Evolutionary conservation across 2,888 invertebrate species (phyloP).

Genomic region (Caenorhabditis plicata): DNA sequence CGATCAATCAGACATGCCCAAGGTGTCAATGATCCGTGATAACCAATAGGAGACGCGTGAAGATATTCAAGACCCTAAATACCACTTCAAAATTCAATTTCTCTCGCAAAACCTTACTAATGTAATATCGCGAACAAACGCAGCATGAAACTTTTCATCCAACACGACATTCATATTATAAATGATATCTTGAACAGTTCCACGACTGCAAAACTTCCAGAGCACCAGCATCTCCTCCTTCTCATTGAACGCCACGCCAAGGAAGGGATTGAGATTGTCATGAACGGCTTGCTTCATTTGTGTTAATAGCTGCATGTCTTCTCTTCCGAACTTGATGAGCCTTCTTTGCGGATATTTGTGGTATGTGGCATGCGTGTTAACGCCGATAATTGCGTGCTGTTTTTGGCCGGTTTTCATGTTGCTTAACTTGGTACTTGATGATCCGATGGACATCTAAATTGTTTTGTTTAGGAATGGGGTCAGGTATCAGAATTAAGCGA

Average conservation of each 20-base stretch:
- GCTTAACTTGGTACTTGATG: slow-evolving; percentile 55
- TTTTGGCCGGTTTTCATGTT: slow-evolving; percentile 57
- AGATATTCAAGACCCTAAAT: slow-evolving; percentile 61
- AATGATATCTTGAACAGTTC: slow-evolving; percentile 78
- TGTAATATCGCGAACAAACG: slow-evolving; percentile 93
- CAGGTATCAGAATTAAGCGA: background rate
- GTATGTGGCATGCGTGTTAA: slow-evolving; percentile 58
- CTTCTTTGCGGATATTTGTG: slow-evolving; percentile 61
- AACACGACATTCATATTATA: slow-evolving; percentile 96
- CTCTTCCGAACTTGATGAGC: slow-evolving; percentile 54
- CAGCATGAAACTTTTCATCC: slow-evolving; percentile 94
- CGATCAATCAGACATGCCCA: slow-evolving; percentile 64
- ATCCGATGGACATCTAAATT: slow-evolving; percentile 55
- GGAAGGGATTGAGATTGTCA: slow-evolving; percentile 94
- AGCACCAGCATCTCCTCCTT: slow-evolving; percentile 61
- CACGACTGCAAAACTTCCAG: slow-evolving; percentile 64
- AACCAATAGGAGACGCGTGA: slow-evolving; percentile 58
- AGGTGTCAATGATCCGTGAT: slow-evolving; percentile 61
- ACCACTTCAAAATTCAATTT: background rate
- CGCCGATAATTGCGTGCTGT: slow-evolving; percentile 52
- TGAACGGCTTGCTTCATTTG: slow-evolving; percentile 85
- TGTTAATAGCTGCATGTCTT: slow-evolving; percentile 50
- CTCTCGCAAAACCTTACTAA: slow-evolving; percentile 23
- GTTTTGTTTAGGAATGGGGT: background rate
- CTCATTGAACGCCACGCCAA: slow-evolving; percentile 72